Base-by-base conservation (phyloP, 2,113 vertebrate genomes). In the Perca flavescens region DNA sequence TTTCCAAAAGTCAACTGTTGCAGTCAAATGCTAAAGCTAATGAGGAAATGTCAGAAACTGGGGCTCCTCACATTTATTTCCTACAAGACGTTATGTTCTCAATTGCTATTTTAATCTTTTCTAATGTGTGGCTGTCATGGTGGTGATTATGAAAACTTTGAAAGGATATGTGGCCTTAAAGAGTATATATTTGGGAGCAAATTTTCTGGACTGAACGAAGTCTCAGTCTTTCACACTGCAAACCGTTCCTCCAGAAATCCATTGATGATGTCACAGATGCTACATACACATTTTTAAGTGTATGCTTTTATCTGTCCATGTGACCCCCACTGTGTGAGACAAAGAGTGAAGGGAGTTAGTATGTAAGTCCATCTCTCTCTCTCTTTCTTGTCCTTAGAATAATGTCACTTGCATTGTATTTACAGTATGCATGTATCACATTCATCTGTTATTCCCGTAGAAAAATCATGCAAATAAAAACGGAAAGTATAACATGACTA, bases 311-410 rank as follows among this genome's bases (percentile, higher is more conserved):
- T 81, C 49, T 65, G 1, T 40, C 14, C 6, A 54, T 63, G 80
- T 90, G 90, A 86, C 90, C 84, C 90, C 89, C 85, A 56, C 76
- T 89, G 88, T 68, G 53, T 40, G 15, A 72, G 21, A 65, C 56
- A 68, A 65, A 72, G 31, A 81, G 22, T 83, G 70, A 80, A 89
- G 36, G 28, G 25, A 74, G 47, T 70, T n/a, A 22, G 17, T 36
- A 12, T 67, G 15, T 62, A 13, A 8, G 19, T 73, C 63, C 1
- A 8, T n/a, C 19, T 57, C 15, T n/a, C 43, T 25, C 36, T 79
- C 21, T 31, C 15, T 15, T 11, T 43, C 49, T 78, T 57, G 12
- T 57, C 11, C 21, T 56, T 16, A 46, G 17, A 49, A 62, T 13
- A 68, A 63, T 21, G 16, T 14, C 21, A 36, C 69, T 57, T 8